Evolutionary conservation across 2,888 invertebrate species (phyloP), one percentile per base, ranked within the genome.

Genomic region (Hydropsyche betteni): DNA sequence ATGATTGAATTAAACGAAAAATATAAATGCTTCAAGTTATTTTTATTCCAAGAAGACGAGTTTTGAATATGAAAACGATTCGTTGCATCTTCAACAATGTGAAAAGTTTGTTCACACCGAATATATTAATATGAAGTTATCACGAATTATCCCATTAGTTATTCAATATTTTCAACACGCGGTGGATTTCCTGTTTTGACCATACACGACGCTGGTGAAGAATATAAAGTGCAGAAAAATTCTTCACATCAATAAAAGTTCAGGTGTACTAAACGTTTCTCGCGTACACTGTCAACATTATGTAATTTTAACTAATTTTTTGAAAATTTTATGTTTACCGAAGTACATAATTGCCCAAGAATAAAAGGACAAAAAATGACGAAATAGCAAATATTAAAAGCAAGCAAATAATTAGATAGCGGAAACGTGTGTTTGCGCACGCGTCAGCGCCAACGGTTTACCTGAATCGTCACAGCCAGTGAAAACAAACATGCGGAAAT

Each of bases 161-260:
- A 79, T 78, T 79, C 79, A 77, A 78, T 77, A 78, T 77, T 78
- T 44, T 74, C 52, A 75, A 78, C 77, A 76, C 77, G 77, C 74
- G 76, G 78, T 78, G 78, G 78, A 77, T 78, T 79, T 79, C 78
- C 79, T 79, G 79, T 78, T 74, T 55, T 52, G 77, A 70, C 64
- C 68, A 50, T 38, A 58, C 50, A 53, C 51, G 68, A 68, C 58
- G 70, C 73, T 7, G 44, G 55, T 69, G 53, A 12, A 58, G 79
- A 78, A 77, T 75, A 75, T 69, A 69, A 76, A 79, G 75, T 8
- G 14, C 6, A 55, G 55, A n/a, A 55, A 55, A 55, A 55, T 55
- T 55, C 14, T 44, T 44, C 44, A 44, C 44, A 44, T 44, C 44
- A 10, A 44, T 44, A 44, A 44, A 24, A 24, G 24, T 44, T 44